phyloP scores from a whole-genome alignment of 2,797 vertebrate species.

The Neopelma chrysocephalum region DNA sequence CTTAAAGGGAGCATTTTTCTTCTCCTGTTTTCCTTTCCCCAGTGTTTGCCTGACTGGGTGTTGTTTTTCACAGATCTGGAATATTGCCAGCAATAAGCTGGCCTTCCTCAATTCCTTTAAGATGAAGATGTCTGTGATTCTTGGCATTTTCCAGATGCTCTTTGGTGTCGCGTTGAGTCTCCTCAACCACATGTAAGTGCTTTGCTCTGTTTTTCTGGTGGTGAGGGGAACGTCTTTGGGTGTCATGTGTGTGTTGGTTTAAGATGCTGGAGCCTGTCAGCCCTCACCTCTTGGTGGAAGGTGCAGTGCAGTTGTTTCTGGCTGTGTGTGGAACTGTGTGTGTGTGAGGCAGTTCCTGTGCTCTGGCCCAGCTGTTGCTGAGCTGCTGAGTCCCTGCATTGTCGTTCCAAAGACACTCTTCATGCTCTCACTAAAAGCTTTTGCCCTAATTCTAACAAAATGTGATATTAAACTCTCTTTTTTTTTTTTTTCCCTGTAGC shows the following conservation, averaged over 20 bases:
- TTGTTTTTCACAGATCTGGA: conserved; percentile 88
- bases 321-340: fast-evolving
- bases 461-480: not conserved
- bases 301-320: not conserved
- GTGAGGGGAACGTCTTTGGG: not conserved
- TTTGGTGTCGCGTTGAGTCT: conserved; percentile 87
- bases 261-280: not conserved
- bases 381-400: not conserved
- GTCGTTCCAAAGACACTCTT: not conserved
- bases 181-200: conserved; percentile 79
- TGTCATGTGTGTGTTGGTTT: not conserved
- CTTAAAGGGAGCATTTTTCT: not conserved
- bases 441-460: not conserved
- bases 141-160: conserved; percentile 95
- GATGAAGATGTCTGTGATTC: conserved; percentile 98
- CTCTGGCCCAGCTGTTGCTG: not conserved
- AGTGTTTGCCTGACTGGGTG: not conserved
- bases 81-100: conserved; percentile 91
- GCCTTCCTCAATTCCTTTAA: conserved; percentile 98
- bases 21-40: not conserved
- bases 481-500: conserved; percentile 66
- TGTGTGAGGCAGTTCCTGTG: not conserved
- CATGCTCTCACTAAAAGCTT: not conserved
- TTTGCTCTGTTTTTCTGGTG: not conserved
- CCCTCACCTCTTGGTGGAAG: not conserved